Evolutionary conservation across 1,140 invertebrate species (phyloP), one percentile per base, ranked within the genome.

Genomic region (Papilio machaon): DNA sequence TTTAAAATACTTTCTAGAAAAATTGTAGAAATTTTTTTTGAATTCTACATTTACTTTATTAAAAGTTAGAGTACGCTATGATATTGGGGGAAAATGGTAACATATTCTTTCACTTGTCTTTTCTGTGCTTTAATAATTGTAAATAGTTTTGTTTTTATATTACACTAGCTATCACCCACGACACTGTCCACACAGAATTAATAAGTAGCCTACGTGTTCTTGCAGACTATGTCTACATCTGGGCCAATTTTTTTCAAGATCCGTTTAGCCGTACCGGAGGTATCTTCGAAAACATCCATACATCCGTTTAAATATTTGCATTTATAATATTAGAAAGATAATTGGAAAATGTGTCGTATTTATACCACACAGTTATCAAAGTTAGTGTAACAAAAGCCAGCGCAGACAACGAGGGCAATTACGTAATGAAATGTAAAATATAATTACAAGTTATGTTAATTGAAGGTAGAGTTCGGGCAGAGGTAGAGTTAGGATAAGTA

Each of bases 371-470:
- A 58, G 54, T 19, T 58, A 52, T 52, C 49, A 52, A 58, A 58
- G 54, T 58, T 58, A 58, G 54, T 52, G 70, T 43, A 73, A 74
- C 43, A 74, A 74, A 74, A 46, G 73, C 73, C 15, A 73, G 73
- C 15, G 9, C 67, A 38, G 67, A 15, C 30, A 73, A 11, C 9
- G 70, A 47, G 43, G 11, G 19, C 30, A 77, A 77, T 77, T 38
- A 60, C 54, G 49, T 43, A 47, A 43, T 77, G 49, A 58, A 77
- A 77, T 77, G 52, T 58, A 38, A 77, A 77, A 77, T 77, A 38
- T 77, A 77, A 77, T 77, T 77, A 77, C 75, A 58, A 60, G 52
- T 60, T 60, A 77, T 77, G 52, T 77, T 77, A 77, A 77, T 77
- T 77, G 75, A 54, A n/a, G 47, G 19, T 54, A 30, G 47, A 76